Evolutionary conservation across 2,888 invertebrate genomes (phyloP), one percentile per base, ranked within the genome.

Genomic region (Tachina lurida): DNA sequence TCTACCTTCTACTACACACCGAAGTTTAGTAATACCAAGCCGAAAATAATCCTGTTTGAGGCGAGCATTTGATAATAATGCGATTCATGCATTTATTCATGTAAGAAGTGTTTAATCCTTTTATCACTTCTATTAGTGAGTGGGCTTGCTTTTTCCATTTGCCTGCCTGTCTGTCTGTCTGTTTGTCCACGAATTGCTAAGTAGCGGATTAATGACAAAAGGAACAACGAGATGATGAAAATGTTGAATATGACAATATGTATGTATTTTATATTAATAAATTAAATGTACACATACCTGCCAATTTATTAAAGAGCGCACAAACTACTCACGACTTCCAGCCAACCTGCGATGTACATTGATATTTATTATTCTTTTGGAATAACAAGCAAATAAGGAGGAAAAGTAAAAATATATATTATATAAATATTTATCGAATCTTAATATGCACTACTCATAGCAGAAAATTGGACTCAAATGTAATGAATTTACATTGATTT

Each of bases 101-200:
- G 71, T 88, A 88, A 89, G 88, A 88, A 88, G 87, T 87, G 87
- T 87, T 88, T 91, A 91, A 91, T 91, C 90, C 91, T 90, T 89
- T 91, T 90, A 91, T 89, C 90, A 89, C 81, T 77, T 85, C 39
- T 68, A 87, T 81, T 87, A 83, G 70, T 78, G 87, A 86, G 88
- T 85, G 84, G 86, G 82, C 87, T 63, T 2, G 17, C 43, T 22
- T n/a, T 12, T 41, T 17, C n/a, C 58, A 10, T 68, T 43, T 17
- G 19, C 12, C 17, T 43, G 41, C n/a, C 86, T 86, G 86, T 56
- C 39, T 39, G 86, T 56, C 39, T 39, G 70, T 45, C 22, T 70
- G 43, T 87, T 58, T 84, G 31, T 54, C 62, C 84, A 77, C 71
- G 73, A 77, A 78, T 49, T 79, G 17, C 52, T 70, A 85, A 85